Evolutionary conservation across 1,140 invertebrate species (phyloP).

Genomic region (Drosophila bipectinata): DNA sequence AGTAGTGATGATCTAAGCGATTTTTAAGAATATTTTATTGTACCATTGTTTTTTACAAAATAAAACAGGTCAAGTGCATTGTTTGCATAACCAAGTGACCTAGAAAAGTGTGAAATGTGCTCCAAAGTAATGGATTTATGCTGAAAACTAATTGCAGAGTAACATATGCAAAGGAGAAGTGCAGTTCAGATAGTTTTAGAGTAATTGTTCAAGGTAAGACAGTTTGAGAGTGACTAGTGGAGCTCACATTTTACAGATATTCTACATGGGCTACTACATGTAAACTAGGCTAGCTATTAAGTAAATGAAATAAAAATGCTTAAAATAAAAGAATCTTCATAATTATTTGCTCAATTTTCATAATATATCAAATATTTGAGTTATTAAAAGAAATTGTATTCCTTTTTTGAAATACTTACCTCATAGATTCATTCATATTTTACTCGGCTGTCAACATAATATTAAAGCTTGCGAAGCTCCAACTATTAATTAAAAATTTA

Average conservation of each 20-base stretch:
- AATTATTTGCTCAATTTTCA: neutral
- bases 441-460: too few species aligned
- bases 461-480: too few species aligned
- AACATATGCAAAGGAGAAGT: constrained; percentile 61
- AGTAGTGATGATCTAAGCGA: neutral
- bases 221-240: constrained; percentile 1
- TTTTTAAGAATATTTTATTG: neutral
- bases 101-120: constrained; percentile 27
- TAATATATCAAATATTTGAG: too few species aligned
- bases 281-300: neutral
- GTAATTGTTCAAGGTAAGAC: constrained; percentile 4
- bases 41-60: neutral
- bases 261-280: neutral
- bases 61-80: constrained; percentile 63
- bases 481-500: too few species aligned
- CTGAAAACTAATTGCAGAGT: constrained; percentile 42
- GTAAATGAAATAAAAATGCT: neutral
- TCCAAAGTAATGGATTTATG: constrained; percentile 26
- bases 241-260: neutral
- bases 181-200: constrained; percentile 38
- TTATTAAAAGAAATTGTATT: too few species aligned
- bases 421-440: too few species aligned
- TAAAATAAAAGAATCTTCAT: neutral
- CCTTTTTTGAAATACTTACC: too few species aligned
- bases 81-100: constrained; percentile 36